Base-by-base conservation (phyloP, 2,113 vertebrate species). In the Sebastes schlegelii region DNA sequence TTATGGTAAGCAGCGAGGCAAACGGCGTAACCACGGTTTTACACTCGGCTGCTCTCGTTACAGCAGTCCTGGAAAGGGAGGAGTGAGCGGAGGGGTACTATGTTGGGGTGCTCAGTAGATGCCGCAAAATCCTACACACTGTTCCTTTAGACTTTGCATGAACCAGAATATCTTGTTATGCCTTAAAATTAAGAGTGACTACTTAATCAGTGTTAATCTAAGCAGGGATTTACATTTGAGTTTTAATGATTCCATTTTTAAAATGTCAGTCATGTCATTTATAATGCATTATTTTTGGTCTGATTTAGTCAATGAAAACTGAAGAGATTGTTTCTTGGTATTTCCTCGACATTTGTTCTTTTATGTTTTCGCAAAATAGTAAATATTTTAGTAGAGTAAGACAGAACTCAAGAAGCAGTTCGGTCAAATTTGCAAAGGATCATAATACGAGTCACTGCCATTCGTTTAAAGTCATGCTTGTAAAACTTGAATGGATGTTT, bases 131-230 rank as follows among this genome's bases (percentile, higher is more conserved):
- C 34, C 34, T 34, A 34, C 34, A 34, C 34, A 34, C 34, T 34
- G 34, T 34, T 34, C 34, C 34, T 34, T 34, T 34, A 34, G 4
- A 34, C 52, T 12, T 10, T 21, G 23, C 16, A 8, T 45, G 34
- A 34, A 34, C 46, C 48, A 34, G 49, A 40, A 55, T 46, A 45
- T 55, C 6, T 1, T 60, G 68, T 16, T 10, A n/a, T 46, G 60
- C 5, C 40, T 17, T 57, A 4, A 23, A 49, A 17, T 40, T 23
- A 8, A 23, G 61, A 26, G 54, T 51, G 23, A 13, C 14, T 73
- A 61, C 52, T 69, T 16, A 4, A 65, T 61, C 77, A 80, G 83
- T 85, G 81, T 84, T 80, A 61, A 75, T 17, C 3, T 46, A 52
- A 10, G 26, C 74, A 40, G 79, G 74, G 74, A 67, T 66, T 60